phyloP scores from a whole-genome alignment of 1,140 invertebrate species.

The Mamestra configurata region DNA sequence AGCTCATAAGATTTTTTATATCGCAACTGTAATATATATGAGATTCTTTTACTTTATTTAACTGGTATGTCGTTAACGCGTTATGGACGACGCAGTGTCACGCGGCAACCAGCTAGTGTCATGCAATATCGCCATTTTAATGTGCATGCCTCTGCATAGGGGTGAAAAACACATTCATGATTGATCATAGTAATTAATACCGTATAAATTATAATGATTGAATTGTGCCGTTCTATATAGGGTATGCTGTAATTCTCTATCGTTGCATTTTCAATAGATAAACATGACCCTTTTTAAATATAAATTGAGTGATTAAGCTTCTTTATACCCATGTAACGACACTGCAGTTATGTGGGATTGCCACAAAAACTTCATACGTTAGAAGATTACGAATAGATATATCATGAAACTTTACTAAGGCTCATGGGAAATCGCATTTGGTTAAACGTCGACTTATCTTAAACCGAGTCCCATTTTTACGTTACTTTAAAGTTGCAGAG shows the following conservation, averaged over 20 bases:
- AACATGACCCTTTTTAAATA: background rate
- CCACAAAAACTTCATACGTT: slow-evolving; percentile 9
- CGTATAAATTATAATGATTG: slow-evolving; percentile 37
- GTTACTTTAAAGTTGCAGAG: background rate
- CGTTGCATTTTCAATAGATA: slow-evolving; percentile 22
- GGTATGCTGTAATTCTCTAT: background rate
- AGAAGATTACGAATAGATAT: slow-evolving; percentile 13
- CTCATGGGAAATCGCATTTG: slow-evolving; percentile 12
- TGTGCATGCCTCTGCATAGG: slow-evolving; percentile 49
- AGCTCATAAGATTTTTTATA: slow-evolving; percentile 18
- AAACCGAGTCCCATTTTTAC: background rate
- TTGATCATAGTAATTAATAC: slow-evolving; percentile 47
- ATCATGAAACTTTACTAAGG: background rate
- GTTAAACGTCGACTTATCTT: slow-evolving; percentile 13
- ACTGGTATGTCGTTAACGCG: slow-evolving; percentile 48
- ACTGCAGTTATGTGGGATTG: background rate
- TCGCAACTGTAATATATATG: slow-evolving; percentile 7
- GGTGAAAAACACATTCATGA: slow-evolving; percentile 40
- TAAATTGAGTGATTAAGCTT: slow-evolving; percentile 32
- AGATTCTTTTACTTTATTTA: slow-evolving; percentile 40
- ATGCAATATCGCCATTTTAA: slow-evolving; percentile 61
- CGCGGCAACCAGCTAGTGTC: slow-evolving; percentile 52
- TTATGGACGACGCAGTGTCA: slow-evolving; percentile 57
- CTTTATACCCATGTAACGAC: slow-evolving; percentile 2
- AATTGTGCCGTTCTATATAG: slow-evolving; percentile 26